Percentiles rank a stretch among this genome's conserved stretches.
Evolutionary conservation across 2,888 invertebrate species (phyloP).

Genomic region (Caenorhabditis sulstoni): DNA sequence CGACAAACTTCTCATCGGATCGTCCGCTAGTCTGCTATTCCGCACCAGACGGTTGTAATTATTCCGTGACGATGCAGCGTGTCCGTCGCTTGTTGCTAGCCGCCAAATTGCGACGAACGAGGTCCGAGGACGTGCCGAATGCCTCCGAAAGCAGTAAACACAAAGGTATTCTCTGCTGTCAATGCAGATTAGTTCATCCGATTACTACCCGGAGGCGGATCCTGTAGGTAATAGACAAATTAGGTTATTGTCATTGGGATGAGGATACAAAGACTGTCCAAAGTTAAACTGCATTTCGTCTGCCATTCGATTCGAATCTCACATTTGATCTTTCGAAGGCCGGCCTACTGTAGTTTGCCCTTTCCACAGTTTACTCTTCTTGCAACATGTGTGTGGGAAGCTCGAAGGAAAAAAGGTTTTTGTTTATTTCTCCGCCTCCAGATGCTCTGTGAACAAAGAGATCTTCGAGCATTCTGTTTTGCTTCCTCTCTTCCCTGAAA

Average conservation of each 20-base stretch:
- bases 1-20: slow-evolving; percentile 33
- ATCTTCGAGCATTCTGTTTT: slow-evolving; percentile 1
- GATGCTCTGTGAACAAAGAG: too few species aligned
- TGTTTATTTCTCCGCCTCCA: neutral
- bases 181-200: slow-evolving; percentile 24
- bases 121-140: slow-evolving; percentile 56
- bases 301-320: too few species aligned
- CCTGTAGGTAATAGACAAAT: slow-evolving; percentile 35
- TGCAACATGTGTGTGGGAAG: too few species aligned
- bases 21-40: neutral
- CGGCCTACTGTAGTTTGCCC: too few species aligned
- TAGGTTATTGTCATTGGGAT: slow-evolving; percentile 19
- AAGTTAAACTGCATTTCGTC: neutral
- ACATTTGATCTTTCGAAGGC: too few species aligned
- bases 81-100: slow-evolving; percentile 54
- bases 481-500: neutral
- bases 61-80: slow-evolving; percentile 46
- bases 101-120: slow-evolving; percentile 52
- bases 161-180: slow-evolving; percentile 4
- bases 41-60: slow-evolving; percentile 22
- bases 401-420: neutral
- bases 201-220: too few species aligned
- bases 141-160: slow-evolving; percentile 21
- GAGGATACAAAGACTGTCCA: neutral
- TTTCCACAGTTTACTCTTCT: too few species aligned